Conservation (phyloP, 2,888 invertebrate genomes). For the Podotricha telesiphe region DNA sequence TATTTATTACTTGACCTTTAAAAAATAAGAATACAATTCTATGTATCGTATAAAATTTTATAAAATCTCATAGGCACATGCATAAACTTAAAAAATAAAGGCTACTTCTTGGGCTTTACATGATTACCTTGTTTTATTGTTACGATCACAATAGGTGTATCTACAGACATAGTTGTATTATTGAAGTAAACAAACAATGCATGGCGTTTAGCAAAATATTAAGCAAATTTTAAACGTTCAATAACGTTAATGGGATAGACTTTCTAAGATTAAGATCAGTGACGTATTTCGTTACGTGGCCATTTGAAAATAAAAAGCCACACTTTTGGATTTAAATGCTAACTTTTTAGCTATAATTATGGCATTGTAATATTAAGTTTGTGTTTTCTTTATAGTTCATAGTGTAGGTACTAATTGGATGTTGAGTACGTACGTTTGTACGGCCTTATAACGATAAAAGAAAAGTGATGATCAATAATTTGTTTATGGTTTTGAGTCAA, state of each 20-base stretch:
- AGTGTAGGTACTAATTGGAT: neutral
- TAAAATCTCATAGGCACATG: neutral
- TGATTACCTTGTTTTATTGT: constrained; percentile 42
- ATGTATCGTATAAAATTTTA: neutral
- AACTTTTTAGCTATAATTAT: too few species aligned
- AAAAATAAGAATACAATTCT: too few species aligned
- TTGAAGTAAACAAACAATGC: neutral
- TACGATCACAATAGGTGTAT: constrained; percentile 31
- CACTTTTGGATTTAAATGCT: too few species aligned
- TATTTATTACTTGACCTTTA: too few species aligned
- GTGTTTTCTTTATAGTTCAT: too few species aligned
- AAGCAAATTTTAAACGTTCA: too few species aligned
- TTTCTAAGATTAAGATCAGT: too few species aligned
- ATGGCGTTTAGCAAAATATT: neutral
- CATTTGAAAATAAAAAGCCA: too few species aligned
- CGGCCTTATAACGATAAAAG: neutral
- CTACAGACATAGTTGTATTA: constrained; percentile 3
- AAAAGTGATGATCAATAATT: neutral
- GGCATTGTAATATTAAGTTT: too few species aligned
- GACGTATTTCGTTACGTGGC: too few species aligned
- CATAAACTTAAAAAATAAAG: constrained; percentile 29
- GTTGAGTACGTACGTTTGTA: neutral
- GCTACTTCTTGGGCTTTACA: constrained; percentile 36
- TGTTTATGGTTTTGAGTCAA: constrained; percentile 3
- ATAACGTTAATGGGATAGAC: too few species aligned